These are phyloP conservation scores for Sarcophaga carnaria DNA, from an alignment of 2,888 invertebrate species.

Conservation along the genomic window DNA sequence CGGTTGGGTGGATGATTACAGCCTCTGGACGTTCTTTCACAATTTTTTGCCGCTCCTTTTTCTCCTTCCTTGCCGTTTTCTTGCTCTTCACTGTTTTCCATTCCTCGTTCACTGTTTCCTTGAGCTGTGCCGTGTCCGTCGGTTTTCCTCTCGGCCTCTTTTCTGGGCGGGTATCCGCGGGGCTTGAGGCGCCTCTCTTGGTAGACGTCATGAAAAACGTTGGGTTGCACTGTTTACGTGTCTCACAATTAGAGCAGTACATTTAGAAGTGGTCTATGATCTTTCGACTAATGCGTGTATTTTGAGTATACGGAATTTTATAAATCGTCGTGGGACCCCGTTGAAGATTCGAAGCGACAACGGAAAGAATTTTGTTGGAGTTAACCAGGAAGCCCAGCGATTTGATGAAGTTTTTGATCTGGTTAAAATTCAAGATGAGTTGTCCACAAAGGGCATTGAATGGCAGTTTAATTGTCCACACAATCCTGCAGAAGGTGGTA, in stretches of 20 bases:
- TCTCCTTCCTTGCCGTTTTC: no score
- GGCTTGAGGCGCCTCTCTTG: no score
- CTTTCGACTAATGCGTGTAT: constrained; percentile 32
- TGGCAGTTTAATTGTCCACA: constrained; percentile 10
- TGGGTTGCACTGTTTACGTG: constrained; percentile 56
- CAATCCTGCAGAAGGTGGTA: constrained; percentile 19
- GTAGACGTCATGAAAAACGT: constrained; percentile 67
- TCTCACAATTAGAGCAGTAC: neutral
- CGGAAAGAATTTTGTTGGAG: constrained; percentile 23
- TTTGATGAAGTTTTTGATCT: constrained; percentile 21
- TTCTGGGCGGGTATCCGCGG: no score
- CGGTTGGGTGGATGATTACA: no score
- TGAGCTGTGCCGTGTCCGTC: no score
- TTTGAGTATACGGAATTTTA: constrained; percentile 21
- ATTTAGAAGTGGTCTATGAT: constrained; percentile 19
- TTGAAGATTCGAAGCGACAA: constrained; percentile 24
- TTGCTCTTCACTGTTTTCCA: no score
- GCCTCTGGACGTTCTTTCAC: no score
- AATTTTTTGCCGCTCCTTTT: no score
- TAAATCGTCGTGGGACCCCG: constrained; percentile 16
- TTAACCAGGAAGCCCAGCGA: neutral
- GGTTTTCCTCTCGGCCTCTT: no score
- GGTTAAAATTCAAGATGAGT: neutral
- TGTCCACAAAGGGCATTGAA: constrained; percentile 15
- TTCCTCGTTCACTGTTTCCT: no score